Conservation (phyloP, 2,113 vertebrate genomes). For the Osmerus mordax region DNA sequence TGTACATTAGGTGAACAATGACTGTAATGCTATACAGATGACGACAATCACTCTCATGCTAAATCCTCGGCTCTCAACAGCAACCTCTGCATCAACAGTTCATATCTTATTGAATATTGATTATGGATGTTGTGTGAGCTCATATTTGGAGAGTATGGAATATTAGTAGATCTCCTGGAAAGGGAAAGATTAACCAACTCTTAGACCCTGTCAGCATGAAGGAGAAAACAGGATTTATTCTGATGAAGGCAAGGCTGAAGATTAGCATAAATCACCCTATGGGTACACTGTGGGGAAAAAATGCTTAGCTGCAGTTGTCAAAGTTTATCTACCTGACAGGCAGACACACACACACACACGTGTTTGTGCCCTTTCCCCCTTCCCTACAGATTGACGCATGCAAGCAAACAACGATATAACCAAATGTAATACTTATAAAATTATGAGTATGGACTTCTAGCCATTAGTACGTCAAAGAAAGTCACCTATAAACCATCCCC, state of each 20-base stretch:
- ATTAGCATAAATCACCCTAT: constrained; percentile 49
- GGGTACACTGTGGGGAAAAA: constrained; percentile 23
- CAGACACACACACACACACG: constrained; percentile 28
- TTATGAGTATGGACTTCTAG: too few species aligned
- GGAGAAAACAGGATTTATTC: constrained; percentile 37
- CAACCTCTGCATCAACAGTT: neutral
- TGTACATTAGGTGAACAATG: too few species aligned
- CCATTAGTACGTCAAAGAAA: too few species aligned
- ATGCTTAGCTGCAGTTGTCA: constrained; percentile 39
- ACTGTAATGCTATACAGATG: too few species aligned
- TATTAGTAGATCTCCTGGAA: constrained; percentile 26
- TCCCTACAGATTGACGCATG: neutral
- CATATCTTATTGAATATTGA: constrained; percentile 14
- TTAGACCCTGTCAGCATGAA: constrained; percentile 37
- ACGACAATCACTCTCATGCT: neutral
- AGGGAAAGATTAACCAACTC: constrained; percentile 25
- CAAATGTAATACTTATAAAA: too few species aligned
- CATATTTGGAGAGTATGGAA: neutral
- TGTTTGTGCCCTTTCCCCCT: neutral
- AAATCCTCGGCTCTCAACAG: neutral
- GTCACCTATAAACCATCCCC: too few species aligned
- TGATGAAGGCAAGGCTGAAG: constrained; percentile 34
- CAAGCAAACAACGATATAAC: neutral
- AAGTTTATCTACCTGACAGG: constrained; percentile 43
- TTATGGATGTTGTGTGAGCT: neutral